Evolutionary conservation across 2,797 vertebrate genomes (phyloP).

Genomic region (Sandelia bainsii): DNA sequence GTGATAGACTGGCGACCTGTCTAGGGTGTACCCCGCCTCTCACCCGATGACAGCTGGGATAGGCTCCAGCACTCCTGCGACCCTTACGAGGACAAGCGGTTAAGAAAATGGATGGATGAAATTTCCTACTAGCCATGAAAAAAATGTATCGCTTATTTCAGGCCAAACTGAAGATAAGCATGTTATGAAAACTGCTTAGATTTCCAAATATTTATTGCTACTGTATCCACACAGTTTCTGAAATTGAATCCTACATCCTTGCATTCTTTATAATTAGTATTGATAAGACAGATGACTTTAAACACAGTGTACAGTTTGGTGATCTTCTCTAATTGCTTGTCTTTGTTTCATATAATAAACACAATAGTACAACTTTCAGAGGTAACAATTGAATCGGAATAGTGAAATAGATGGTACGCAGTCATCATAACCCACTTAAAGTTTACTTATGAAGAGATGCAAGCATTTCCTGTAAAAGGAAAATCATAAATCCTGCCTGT

Average conservation of each 20-base stretch:
- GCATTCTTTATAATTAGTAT: not conserved
- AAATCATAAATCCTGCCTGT: conserved; percentile 45
- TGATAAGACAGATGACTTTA: not conserved
- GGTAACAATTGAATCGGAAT: not conserved
- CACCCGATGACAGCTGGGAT: too few species aligned
- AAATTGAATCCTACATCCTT: not conserved
- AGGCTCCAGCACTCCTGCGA: too few species aligned
- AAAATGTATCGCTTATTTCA: not conserved
- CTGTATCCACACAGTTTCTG: not conserved
- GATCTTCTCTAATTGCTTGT: too few species aligned
- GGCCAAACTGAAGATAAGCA: not conserved
- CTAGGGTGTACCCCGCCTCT: too few species aligned
- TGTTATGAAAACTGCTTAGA: too few species aligned
- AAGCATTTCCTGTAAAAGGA: conserved; percentile 28
- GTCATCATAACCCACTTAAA: conserved; percentile 33
- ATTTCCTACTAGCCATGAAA: conserved; percentile 1
- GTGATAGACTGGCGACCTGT: too few species aligned
- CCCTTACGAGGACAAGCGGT: too few species aligned
- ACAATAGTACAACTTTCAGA: not conserved
- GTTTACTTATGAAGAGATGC: conserved; percentile 26
- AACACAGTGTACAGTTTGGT: not conserved
- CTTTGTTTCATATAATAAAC: not conserved
- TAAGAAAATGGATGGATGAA: too few species aligned
- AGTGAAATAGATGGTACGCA: not conserved
- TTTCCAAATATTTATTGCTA: too few species aligned